Percentiles rank a stretch among this genome's conserved stretches.
Conservation (phyloP, 30 jellyfish, hydroid and myxozoan species). For the Cassiopea andromeda region DNA sequence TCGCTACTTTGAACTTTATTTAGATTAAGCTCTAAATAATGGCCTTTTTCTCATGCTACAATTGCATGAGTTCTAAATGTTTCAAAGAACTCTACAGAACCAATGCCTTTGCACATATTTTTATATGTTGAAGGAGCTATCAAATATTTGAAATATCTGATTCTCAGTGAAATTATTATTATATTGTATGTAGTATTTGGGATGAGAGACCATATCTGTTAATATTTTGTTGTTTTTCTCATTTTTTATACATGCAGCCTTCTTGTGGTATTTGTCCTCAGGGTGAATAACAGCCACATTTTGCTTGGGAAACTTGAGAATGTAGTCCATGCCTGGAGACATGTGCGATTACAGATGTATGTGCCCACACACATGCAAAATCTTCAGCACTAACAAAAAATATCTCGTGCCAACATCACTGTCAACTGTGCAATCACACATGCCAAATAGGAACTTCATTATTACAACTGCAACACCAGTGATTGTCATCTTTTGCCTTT, state of each 20-base stretch:
- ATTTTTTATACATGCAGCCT: background rate
- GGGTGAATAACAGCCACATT: too few relatives aligned
- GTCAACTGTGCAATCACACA: too few relatives aligned
- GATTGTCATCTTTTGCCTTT: too few relatives aligned
- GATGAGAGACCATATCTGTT: background rate
- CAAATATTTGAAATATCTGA: background rate
- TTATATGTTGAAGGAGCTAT: conserved; percentile 7
- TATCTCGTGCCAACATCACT: too few relatives aligned
- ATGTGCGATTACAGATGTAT: too few relatives aligned
- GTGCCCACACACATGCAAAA: too few relatives aligned
- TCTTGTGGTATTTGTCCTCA: background rate
- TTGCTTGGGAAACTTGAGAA: too few relatives aligned
- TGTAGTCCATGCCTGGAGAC: too few relatives aligned
- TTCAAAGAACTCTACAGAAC: background rate
- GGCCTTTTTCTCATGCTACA: background rate
- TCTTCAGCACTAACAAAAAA: too few relatives aligned
- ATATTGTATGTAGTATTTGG: conserved; percentile 49
- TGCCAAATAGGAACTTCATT: too few relatives aligned
- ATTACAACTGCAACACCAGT: too few relatives aligned
- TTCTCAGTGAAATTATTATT: conserved; percentile 12
- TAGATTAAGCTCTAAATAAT: background rate
- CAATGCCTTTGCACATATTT: conserved; percentile 42
- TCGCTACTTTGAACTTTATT: background rate
- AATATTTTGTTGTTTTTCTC: background rate
- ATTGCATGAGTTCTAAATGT: background rate